A percentile compares a stretch with the other conserved stretches of the same genome.
phyloP scores from a whole-genome alignment of 2,797 vertebrate species.

The Semaprochilodus insignis region DNA sequence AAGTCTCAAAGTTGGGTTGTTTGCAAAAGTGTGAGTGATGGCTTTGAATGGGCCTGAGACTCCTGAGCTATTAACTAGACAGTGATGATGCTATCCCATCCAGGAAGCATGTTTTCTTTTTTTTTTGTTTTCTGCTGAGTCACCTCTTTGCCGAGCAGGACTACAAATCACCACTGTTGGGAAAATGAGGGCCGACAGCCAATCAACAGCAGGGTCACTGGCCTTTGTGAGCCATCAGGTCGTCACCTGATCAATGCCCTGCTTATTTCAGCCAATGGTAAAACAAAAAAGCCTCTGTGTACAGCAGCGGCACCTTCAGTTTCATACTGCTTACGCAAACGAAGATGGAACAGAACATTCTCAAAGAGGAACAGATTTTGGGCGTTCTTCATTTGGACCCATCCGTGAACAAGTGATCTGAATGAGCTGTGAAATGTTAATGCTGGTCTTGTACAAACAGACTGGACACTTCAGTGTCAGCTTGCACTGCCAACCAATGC shows the following conservation, averaged over 20 bases:
- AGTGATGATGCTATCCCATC: constrained; percentile 43
- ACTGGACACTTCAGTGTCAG: not conserved
- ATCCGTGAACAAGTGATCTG: not conserved
- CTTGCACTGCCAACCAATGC: not conserved
- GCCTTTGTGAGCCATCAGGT: constrained; percentile 41
- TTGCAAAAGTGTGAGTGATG: too few species aligned
- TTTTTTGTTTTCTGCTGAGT: constrained; percentile 34
- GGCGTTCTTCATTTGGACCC: not conserved
- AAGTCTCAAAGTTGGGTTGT: not conserved
- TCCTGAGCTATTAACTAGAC: constrained; percentile 25
- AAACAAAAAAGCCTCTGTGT: constrained; percentile 47
- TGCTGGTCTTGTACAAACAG: not conserved
- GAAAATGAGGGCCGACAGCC: constrained; percentile 30
- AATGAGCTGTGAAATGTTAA: not conserved
- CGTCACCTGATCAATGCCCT: constrained; percentile 35
- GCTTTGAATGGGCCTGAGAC: not conserved
- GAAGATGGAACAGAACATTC: not conserved
- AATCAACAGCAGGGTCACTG: constrained; percentile 7
- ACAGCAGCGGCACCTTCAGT: not conserved
- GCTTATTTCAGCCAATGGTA: constrained; percentile 25
- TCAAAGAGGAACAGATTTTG: not conserved
- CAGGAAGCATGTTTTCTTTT: constrained; percentile 30
- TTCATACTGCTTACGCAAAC: constrained; percentile 11
- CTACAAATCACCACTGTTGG: constrained; percentile 52
- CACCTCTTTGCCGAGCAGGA: constrained; percentile 45